Conservation (phyloP, 2,888 invertebrate species). For the Rotaria socialis region DNA sequence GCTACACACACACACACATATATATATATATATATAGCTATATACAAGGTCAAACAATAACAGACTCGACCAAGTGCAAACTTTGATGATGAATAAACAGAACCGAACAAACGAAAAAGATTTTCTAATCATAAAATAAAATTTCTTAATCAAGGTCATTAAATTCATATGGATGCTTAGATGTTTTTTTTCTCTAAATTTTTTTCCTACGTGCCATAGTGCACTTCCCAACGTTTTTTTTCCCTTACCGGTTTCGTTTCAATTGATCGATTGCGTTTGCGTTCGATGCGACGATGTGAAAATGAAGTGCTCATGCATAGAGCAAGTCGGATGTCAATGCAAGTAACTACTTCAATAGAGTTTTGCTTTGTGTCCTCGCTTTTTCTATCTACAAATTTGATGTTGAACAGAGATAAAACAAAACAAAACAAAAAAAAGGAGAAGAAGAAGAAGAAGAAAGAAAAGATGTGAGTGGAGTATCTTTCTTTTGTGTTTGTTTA, state of each 20-base stretch:
- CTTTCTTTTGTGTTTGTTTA: constrained; percentile 14
- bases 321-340: background rate
- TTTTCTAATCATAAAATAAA: background rate
- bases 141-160: background rate
- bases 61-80: background rate
- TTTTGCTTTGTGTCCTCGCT: constrained; percentile 1
- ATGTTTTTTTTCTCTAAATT: background rate
- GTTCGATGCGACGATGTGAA: background rate
- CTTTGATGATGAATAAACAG: background rate
- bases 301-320: constrained; percentile 11
- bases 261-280: background rate
- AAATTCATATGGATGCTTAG: background rate
- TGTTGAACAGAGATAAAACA: constrained; percentile 2
- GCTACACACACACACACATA: background rate
- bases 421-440: background rate
- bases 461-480: background rate
- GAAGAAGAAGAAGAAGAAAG: background rate
- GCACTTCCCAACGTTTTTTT: background rate
- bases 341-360: background rate
- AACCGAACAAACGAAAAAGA: background rate
- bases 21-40: background rate
- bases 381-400: constrained; percentile 13
- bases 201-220: background rate
- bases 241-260: background rate
- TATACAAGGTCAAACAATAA: constrained; percentile 18